Percentiles rank a stretch among this genome's conserved stretches.
Evolutionary conservation across 2,888 invertebrate genomes (phyloP).

Genomic region (Clunio marinus): DNA sequence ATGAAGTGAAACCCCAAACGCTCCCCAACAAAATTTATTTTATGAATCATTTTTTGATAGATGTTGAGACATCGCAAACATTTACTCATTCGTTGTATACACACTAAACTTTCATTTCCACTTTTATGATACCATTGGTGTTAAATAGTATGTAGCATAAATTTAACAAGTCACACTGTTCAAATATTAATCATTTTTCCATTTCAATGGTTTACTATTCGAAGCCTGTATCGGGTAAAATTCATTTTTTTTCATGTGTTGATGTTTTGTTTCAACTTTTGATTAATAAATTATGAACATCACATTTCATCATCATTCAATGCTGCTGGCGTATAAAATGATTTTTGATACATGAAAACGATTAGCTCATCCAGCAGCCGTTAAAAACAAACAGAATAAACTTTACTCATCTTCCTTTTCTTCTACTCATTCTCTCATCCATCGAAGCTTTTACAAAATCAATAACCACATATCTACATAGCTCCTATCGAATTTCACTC

Average conservation of each 20-base stretch:
- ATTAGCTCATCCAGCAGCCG: background rate
- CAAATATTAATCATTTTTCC: constrained; percentile 6
- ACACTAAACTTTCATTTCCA: too few species aligned
- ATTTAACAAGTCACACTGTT: too few species aligned
- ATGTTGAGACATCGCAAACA: background rate
- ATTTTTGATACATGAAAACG: background rate
- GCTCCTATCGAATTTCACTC: background rate
- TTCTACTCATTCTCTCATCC: background rate
- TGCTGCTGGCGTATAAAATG: background rate
- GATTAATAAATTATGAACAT: constrained; percentile 22
- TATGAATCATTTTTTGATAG: constrained; percentile 13
- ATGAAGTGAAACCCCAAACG: background rate
- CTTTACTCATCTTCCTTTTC: too few species aligned
- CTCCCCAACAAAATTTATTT: background rate
- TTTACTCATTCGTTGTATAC: background rate
- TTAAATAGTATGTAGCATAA: too few species aligned
- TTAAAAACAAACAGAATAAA: background rate
- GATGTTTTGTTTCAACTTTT: background rate
- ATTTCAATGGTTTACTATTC: background rate
- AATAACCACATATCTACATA: background rate
- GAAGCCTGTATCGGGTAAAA: background rate
- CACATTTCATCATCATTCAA: constrained; percentile 17
- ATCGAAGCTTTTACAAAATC: background rate
- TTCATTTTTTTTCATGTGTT: background rate
- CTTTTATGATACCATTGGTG: too few species aligned